Evolutionary conservation across 2,888 invertebrate genomes (phyloP).

Genomic region (Agonopterix arenella): DNA sequence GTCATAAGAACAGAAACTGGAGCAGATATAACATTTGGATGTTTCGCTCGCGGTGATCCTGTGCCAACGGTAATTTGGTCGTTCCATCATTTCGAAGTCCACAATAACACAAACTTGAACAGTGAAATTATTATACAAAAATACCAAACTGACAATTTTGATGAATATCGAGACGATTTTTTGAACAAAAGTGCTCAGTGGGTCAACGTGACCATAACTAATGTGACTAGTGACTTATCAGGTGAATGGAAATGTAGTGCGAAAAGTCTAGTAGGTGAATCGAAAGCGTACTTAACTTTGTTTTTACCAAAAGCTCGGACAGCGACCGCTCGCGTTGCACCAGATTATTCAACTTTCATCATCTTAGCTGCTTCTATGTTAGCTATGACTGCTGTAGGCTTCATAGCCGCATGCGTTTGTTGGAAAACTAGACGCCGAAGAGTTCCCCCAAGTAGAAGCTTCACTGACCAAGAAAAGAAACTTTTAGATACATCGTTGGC

Average conservation of each 20-base stretch:
- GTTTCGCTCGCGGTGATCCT: conserved; percentile 88
- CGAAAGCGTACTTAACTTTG: conserved; percentile 77
- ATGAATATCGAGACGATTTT: conserved; percentile 56
- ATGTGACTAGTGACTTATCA: conserved; percentile 88
- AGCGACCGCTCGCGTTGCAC: conserved; percentile 85
- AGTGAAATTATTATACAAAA: conserved; percentile 52
- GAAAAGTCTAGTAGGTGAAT: conserved; percentile 79
- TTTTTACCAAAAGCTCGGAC: conserved; percentile 72
- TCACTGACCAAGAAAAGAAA: conserved; percentile 93
- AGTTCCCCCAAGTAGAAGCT: conserved; percentile 81
- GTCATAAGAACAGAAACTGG: conserved; percentile 84
- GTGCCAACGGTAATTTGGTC: conserved; percentile 88
- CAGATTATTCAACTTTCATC: conserved; percentile 83
- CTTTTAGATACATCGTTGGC: conserved; percentile 85
- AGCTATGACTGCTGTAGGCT: conserved; percentile 80
- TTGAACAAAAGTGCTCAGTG: conserved; percentile 77
- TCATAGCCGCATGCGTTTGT: conserved; percentile 63
- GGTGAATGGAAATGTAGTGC: conserved; percentile 91
- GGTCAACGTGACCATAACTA: conserved; percentile 89
- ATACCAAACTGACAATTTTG: conserved; percentile 41
- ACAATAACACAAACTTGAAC: conserved; percentile 43
- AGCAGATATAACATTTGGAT: conserved; percentile 88
- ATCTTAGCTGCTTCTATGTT: conserved; percentile 83
- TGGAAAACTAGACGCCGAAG: conserved; percentile 85
- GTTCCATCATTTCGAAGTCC: conserved; percentile 77